Evolutionary conservation across 2,888 invertebrate species (phyloP).

Genomic region (Anorthoa munda): DNA sequence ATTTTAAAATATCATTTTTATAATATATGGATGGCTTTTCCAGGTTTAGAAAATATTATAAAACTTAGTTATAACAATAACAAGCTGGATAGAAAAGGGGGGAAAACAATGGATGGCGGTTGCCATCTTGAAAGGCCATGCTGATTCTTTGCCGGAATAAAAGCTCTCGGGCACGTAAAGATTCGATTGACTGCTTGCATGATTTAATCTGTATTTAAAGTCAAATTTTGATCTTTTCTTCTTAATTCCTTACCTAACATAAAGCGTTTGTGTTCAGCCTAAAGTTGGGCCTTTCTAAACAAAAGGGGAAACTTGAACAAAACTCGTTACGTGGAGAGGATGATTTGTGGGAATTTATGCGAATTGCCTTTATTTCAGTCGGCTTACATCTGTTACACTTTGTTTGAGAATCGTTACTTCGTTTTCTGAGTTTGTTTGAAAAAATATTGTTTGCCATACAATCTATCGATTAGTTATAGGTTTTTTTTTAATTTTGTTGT

Average conservation of each 20-base stretch:
- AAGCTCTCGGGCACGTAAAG: neutral
- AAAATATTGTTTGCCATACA: constrained; percentile 22
- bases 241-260: constrained; percentile 16
- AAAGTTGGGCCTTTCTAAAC: constrained; percentile 55
- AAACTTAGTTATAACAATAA: too few relatives aligned
- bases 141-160: neutral
- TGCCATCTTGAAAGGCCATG: neutral
- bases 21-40: too few relatives aligned
- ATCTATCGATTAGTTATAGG: neutral
- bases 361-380: constrained; percentile 45
- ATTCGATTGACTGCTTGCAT: neutral
- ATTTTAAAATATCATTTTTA: too few relatives aligned
- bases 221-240: constrained; percentile 10
- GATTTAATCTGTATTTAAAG: constrained; percentile 6
- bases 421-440: constrained; percentile 30
- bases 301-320: constrained; percentile 49
- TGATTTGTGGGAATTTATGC: constrained; percentile 51
- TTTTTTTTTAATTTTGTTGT: neutral
- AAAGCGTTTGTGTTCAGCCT: constrained; percentile 35
- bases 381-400: constrained; percentile 46
- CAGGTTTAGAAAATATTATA: too few relatives aligned
- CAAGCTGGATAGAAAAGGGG: too few relatives aligned
- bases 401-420: constrained; percentile 44
- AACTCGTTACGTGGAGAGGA: constrained; percentile 58
- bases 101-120: too few relatives aligned